A percentile compares a stretch with the other conserved stretches of the same genome.
Conservation (phyloP, 1,140 invertebrate genomes). For the Megathymus violae region DNA sequence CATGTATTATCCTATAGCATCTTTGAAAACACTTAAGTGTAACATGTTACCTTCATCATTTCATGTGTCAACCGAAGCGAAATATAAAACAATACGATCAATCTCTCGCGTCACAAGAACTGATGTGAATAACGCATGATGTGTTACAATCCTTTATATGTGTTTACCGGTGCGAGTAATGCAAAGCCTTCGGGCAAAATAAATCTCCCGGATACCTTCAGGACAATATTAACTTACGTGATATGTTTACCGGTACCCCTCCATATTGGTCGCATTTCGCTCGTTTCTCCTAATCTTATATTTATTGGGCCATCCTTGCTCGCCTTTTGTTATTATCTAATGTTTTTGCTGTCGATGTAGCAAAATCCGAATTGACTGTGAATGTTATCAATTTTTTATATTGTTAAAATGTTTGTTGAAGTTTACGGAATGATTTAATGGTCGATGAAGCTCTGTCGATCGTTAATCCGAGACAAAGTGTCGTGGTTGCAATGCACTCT, state of each 20-base stretch:
- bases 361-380: too few relatives aligned
- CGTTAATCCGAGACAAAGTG: too few relatives aligned
- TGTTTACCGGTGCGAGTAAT: not conserved
- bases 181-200: conserved; percentile 5
- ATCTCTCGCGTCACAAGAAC: not conserved
- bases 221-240: conserved; percentile 15
- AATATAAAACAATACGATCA: not conserved
- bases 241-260: conserved; percentile 4
- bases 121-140: not conserved
- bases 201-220: conserved; percentile 12
- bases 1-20: too few relatives aligned
- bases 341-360: too few relatives aligned
- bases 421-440: too few relatives aligned
- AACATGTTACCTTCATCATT: not conserved
- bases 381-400: not conserved
- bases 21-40: too few relatives aligned
- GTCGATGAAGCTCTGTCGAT: too few relatives aligned
- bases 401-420: not conserved
- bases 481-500: too few relatives aligned
- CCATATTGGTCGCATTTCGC: not conserved
- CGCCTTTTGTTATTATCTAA: too few relatives aligned
- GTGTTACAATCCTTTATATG: not conserved
- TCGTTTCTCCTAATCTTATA: not conserved
- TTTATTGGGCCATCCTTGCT: too few relatives aligned
- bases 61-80: not conserved